phyloP scores from a whole-genome alignment of 2,797 vertebrate species.

The Gadopsis bispinosus region DNA sequence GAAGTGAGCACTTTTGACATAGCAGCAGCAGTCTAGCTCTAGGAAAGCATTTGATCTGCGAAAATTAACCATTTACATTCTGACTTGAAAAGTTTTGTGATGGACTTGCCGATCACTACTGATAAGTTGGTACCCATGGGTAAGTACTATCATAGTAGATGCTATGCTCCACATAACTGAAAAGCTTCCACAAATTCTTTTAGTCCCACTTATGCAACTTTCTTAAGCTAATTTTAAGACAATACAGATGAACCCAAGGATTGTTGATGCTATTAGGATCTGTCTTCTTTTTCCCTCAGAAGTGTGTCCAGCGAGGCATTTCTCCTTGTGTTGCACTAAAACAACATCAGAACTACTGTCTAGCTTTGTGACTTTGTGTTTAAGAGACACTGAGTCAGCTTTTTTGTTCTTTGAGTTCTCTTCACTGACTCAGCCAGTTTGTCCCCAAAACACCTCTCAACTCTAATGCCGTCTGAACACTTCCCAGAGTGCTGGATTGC shows the following conservation, averaged over 20 bases:
- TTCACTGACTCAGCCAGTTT: conserved; percentile 41
- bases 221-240: neutral
- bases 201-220: neutral
- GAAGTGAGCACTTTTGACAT: neutral
- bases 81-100: neutral
- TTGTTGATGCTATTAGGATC: neutral
- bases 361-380: conserved; percentile 6
- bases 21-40: neutral
- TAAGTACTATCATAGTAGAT: no score
- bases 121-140: neutral
- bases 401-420: conserved; percentile 13
- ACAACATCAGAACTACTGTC: neutral
- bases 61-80: neutral
- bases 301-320: neutral
- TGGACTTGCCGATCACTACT: neutral
- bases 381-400: conserved; percentile 10
- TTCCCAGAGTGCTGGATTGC: conserved; percentile 4
- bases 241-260: no score
- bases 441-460: conserved; percentile 26
- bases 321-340: neutral
- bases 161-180: neutral
- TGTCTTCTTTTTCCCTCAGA: neutral
- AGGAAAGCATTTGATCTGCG: neutral
- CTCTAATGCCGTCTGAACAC: conserved; percentile 34
- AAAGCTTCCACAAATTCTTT: neutral